A percentile compares a stretch with the other conserved stretches of the same genome.
Evolutionary conservation across 1,140 invertebrate species (phyloP).

Genomic region (Pogonomyrmex barbatus): DNA sequence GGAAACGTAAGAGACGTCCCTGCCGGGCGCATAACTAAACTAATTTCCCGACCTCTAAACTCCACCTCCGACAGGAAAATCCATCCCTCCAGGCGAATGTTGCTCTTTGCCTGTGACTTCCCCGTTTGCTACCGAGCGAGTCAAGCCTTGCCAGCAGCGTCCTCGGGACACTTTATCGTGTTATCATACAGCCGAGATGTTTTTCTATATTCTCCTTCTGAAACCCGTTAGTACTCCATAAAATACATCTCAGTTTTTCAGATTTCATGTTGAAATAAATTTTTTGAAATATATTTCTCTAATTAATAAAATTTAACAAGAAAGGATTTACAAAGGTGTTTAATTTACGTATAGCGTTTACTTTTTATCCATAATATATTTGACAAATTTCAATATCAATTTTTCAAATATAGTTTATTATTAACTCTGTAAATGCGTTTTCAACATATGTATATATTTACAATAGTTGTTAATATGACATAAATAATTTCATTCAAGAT

Average conservation of each 20-base stretch:
- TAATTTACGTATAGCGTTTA: no score
- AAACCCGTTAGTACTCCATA: background rate
- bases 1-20: conserved; percentile 75
- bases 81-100: conserved; percentile 74
- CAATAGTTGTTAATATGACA: background rate
- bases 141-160: conserved; percentile 7
- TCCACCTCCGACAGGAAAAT: conserved; percentile 74
- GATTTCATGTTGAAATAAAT: background rate
- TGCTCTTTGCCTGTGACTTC: conserved; percentile 76
- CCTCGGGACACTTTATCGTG: conserved; percentile 53
- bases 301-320: background rate
- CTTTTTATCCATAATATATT: no score
- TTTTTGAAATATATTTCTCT: background rate
- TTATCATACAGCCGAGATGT: conserved; percentile 25
- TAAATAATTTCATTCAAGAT: background rate
- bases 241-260: background rate
- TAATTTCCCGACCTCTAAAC: conserved; percentile 82
- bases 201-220: conserved; percentile 6
- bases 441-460: background rate
- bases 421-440: background rate
- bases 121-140: conserved; percentile 31
- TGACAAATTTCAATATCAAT: no score
- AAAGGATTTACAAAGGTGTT: no score
- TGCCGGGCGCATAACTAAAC: conserved; percentile 83
- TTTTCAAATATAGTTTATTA: no score